Base-by-base conservation (phyloP, 2,797 vertebrate species). In the Enteromius anoplus region DNA sequence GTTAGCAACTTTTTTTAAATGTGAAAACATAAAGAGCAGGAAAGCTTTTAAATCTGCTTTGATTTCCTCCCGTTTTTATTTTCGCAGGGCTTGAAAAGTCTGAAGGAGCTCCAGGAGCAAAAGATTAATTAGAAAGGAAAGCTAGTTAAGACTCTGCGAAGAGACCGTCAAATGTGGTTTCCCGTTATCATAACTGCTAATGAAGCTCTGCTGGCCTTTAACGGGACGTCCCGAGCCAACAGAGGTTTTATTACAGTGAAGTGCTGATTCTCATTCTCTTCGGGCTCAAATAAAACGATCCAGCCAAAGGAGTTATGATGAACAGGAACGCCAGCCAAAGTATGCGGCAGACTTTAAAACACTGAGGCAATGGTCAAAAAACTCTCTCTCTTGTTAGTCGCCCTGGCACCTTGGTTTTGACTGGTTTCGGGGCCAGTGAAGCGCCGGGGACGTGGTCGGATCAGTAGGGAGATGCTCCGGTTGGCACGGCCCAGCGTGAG, bases 81-180 rank as follows among this genome's bases (percentile, higher is more conserved):
- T 68, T 83, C 71, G 83, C 9, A 3, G 80, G 81, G 82, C 88
- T 73, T 55, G 84, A 89, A 88, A 83, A 75, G 78, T 84, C 3
- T 7, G 72, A 88, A 89, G 86, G 58, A 78, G 75, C 66, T 62
- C 21, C 37, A 73, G 78, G 81, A 87, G 80, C 81, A 49, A 90
- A 90, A 85, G 81, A 85, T 91, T 93, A 91, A 93, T 88, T 68
- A 91, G 90, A 89, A 92, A 82, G 91, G 90, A 84, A 89, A 90
- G 78, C 90, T 87, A 65, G 89, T 89, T 85, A 92, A 92, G 40
- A 84, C 60, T 85, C 85, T 53, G 21, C 66, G 88, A 88, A 76
- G 88, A 86, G 26, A 15, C 23, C 12, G 1, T 91, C 85, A 84
- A 87, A 86, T 88, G 90, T 12, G 87, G 87, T 85, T 89, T 80